phyloP scores from a whole-genome alignment of 2,888 invertebrate genomes.

The Marronus borbonicus region DNA sequence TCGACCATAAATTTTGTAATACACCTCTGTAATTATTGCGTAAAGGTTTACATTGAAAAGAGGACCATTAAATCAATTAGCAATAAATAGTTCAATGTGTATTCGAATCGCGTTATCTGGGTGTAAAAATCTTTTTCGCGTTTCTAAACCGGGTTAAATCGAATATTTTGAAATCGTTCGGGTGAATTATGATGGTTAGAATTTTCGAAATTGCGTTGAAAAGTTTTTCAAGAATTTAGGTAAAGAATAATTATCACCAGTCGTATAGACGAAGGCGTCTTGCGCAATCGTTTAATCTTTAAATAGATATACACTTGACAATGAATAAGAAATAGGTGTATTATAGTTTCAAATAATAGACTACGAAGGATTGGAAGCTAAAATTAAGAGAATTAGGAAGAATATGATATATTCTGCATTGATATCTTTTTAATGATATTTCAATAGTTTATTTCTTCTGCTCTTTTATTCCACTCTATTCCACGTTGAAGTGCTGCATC shows the following conservation, averaged over 20 bases:
- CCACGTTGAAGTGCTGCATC: no score
- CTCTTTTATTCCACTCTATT: no score
- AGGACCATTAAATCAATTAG: constrained; percentile 24
- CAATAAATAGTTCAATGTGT: constrained; percentile 20
- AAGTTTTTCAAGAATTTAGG: constrained; percentile 5
- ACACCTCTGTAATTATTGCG: constrained; percentile 24
- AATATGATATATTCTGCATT: no score
- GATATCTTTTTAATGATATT: no score
- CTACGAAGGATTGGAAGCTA: no score
- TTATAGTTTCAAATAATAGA: no score
- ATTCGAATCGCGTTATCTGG: background rate
- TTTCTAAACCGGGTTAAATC: constrained; percentile 7
- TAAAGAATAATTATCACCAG: constrained; percentile 3
- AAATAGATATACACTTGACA: no score
- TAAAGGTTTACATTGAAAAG: constrained; percentile 9
- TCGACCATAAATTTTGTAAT: constrained; percentile 23
- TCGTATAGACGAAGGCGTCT: no score
- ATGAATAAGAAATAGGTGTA: no score
- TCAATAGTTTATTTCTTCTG: no score
- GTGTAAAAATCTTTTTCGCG: background rate
- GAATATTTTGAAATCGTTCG: constrained; percentile 17
- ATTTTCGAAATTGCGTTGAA: constrained; percentile 9
- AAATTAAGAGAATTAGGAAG: no score
- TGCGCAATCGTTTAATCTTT: no score
- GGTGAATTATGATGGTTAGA: constrained; percentile 10